Base-by-base conservation (phyloP, 1,140 invertebrate genomes). In the Eulimnadia texana region DNA sequence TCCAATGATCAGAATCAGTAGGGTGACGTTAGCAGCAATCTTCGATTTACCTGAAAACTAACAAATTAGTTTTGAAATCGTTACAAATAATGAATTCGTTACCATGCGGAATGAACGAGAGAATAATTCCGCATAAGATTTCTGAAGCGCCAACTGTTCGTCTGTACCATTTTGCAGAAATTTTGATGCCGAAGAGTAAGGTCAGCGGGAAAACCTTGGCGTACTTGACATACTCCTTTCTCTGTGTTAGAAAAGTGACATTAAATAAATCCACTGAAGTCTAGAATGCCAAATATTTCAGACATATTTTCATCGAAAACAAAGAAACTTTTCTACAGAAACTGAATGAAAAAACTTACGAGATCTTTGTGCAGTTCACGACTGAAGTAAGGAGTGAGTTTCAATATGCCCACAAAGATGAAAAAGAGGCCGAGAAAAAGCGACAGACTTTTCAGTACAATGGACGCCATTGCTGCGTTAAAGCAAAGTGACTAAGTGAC, bases 311-410 rank as follows among this genome's bases (percentile, higher is more conserved):
- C n/a, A n/a, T n/a, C n/a, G n/a, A n/a, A n/a, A n/a, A n/a, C n/a
- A n/a, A n/a, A n/a, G n/a, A n/a, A n/a, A n/a, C n/a, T n/a, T n/a
- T n/a, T n/a, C n/a, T n/a, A 63, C 63, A 23, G 50, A 42, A 47
- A 59, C 9, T n/a, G 3, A 19, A 24, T 20, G 13, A 13, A 27
- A 25, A n/a, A 19, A 78, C 83, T 84, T 76, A 96, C 93, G 84
- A 97, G 82, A 79, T 97, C 93, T 80, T 92, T 93, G 74, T 97
- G 92, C 58, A 97, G 81, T 73, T 97, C 93, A 77, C 90, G 90
- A 68, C 89, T 95, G 61, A 97, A 83, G 65, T 85, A 80, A 63
- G 90, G 90, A 62, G 91, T 89, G 56, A 96, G 75, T 78, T 96
- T 96, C 68, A 95, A 85, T 22, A 85, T 85, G 52, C 93, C 93